Evolutionary conservation across 2,797 vertebrate genomes (phyloP).

Genomic region (Pterois miles): DNA sequence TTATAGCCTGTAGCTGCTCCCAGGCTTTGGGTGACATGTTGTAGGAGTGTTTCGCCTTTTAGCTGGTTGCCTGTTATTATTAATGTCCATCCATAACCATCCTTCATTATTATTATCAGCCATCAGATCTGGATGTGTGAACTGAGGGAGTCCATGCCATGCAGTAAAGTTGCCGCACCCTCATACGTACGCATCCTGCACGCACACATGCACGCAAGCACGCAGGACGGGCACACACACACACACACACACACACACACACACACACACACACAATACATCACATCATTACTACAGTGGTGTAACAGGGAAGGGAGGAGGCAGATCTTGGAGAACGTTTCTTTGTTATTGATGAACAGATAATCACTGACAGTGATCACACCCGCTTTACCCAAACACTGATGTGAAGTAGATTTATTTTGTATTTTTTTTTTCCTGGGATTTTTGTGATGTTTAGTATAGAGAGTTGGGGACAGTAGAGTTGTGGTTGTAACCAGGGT

Average conservation of each 20-base stretch:
- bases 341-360: slow-evolving; percentile 38
- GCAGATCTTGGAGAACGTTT: slow-evolving; percentile 9
- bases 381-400: not conserved
- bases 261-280: slow-evolving; percentile 14
- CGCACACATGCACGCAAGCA: slow-evolving; percentile 51
- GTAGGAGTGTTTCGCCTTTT: not conserved
- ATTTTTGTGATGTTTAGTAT: not conserved
- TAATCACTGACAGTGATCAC: not conserved
- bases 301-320: slow-evolving; percentile 23
- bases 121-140: slow-evolving; percentile 48
- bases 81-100: not conserved
- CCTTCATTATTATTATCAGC: slow-evolving; percentile 9
- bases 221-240: slow-evolving; percentile 39
- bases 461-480: not conserved
- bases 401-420: not conserved
- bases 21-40: not conserved
- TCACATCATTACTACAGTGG: slow-evolving; percentile 28
- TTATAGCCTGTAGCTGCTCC: slow-evolving; percentile 11
- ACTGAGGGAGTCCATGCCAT: slow-evolving; percentile 59
- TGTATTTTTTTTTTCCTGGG: not conserved
- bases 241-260: slow-evolving; percentile 32
- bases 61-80: not conserved
- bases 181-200: slow-evolving; percentile 60
- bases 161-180: slow-evolving; percentile 82
- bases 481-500: not conserved